phyloP scores from a whole-genome alignment of 2,113 vertebrate species.

The Pleuronectes platessa region DNA sequence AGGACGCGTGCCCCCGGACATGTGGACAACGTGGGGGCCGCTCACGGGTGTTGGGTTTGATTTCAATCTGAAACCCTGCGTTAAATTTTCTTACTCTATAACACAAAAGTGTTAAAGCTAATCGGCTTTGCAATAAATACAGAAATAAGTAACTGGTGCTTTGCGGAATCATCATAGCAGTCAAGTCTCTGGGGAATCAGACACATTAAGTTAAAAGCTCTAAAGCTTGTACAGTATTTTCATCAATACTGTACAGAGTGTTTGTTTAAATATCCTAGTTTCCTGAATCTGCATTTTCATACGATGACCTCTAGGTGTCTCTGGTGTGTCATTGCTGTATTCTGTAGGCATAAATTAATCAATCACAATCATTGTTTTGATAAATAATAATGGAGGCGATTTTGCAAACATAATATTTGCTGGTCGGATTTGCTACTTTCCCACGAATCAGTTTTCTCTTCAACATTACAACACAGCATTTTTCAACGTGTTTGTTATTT shows the following conservation, averaged over 20 bases:
- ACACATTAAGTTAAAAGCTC: constrained; percentile 19
- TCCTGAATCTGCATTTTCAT: constrained; percentile 35
- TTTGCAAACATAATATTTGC: constrained; percentile 3
- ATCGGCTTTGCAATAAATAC: constrained; percentile 62
- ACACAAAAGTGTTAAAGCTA: constrained; percentile 61
- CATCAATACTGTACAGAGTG: neutral
- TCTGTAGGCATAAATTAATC: neutral
- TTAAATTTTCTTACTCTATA: constrained; percentile 37
- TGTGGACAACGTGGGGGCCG: neutral
- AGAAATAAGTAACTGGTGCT: constrained; percentile 35
- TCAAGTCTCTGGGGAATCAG: constrained; percentile 59
- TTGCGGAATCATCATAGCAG: constrained; percentile 53
- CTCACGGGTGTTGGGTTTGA: neutral
- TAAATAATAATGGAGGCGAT: neutral
- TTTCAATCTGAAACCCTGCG: constrained; percentile 5
- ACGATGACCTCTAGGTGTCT: constrained; percentile 58
- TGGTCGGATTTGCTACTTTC: neutral
- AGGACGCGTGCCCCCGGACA: neutral
- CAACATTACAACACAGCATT: no score
- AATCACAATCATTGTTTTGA: neutral
- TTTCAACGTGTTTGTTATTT: no score
- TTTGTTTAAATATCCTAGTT: neutral
- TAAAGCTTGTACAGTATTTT: neutral
- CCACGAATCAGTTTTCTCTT: no score
- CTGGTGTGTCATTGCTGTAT: constrained; percentile 36